Percentiles rank a stretch among this genome's conserved stretches.
Evolutionary conservation across 2,113 vertebrate genomes (phyloP).

Genomic region (Ptilonorhynchus violaceus): DNA sequence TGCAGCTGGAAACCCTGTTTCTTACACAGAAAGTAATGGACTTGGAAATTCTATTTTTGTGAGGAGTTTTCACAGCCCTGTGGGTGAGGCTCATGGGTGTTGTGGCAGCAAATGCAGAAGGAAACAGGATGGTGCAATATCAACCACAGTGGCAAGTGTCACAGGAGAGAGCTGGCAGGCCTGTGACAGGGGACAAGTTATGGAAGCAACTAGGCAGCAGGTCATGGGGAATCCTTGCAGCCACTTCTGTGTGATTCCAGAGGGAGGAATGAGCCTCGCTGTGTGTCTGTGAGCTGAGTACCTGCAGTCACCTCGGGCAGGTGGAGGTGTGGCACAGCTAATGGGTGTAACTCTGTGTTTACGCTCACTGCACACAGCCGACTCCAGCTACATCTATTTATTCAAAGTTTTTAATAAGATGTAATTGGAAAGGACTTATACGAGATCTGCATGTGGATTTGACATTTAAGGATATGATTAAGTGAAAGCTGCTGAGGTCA

Average conservation of each 20-base stretch:
- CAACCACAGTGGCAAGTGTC: background rate
- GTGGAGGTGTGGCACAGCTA: background rate
- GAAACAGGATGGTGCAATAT: background rate
- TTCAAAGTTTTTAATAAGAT: slow-evolving; percentile 65
- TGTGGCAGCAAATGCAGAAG: background rate
- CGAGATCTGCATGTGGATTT: slow-evolving; percentile 74
- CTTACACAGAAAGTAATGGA: background rate
- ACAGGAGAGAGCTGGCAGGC: background rate
- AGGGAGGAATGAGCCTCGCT: background rate
- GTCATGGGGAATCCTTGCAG: background rate
- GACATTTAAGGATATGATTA: slow-evolving; percentile 55
- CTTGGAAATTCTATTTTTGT: background rate
- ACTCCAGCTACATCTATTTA: slow-evolving; percentile 48
- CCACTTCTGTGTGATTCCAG: background rate
- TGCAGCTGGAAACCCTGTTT: background rate
- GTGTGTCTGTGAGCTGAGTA: background rate
- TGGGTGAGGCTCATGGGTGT: background rate
- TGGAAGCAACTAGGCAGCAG: background rate
- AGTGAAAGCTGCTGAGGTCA: slow-evolving; percentile 80
- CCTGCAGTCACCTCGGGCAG: rapidly evolving
- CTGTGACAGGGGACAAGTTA: background rate
- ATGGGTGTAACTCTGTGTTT: background rate
- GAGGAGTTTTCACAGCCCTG: background rate
- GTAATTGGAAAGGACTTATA: slow-evolving; percentile 58
- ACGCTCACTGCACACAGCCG: background rate